Base-by-base conservation (phyloP, 1,140 invertebrate genomes). In the Thaumetopoea pityocampa region DNA sequence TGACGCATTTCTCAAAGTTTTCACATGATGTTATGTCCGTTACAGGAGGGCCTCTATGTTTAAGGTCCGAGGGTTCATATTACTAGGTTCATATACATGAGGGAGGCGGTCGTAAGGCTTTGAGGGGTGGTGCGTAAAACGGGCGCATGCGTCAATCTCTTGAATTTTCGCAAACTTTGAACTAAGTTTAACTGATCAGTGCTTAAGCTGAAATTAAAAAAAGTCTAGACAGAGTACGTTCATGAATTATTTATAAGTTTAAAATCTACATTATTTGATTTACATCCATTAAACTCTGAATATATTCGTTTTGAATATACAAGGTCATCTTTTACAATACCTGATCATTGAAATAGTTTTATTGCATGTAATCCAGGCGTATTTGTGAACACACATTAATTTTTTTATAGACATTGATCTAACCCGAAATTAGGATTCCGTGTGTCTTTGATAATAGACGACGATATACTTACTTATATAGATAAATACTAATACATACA, bases 71-170 rank as follows among this genome's bases (percentile, higher is more conserved):
- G 67, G 62, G 76, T 77, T 70, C 66, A 72, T 65, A 72, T 83
- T 83, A 55, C 66, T 63, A 57, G 59, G 64, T 51, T 54, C 64
- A 58, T 62, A 54, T 55, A 47, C 51, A 28, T 41, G 37, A 68
- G 62, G 63, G 74, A 81, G 79, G 79, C 79, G 79, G 77, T 81
- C 77, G 72, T 83, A 79, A 70, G 70, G 65, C 53, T 70, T 52
- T 52, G 47, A 78, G 79, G 79, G 79, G 79, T 83, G 79, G 79
- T 66, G 79, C 79, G 74, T 76, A 73, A 58, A 58, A 54, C 40
- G 44, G 67, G 76, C 79, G 79, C 79, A 83, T 83, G 79, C 79
- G 79, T 83, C 61, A 59, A 48, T 63, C 58, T 56, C 58, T 56
- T 70, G 46, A 67, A 71, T 66, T 59, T 69, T 61, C 50, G 55